A percentile compares a stretch with the other conserved stretches of the same genome.
Evolutionary conservation across 2,797 vertebrate species (phyloP).

Genomic region (Nannoperca australis): DNA sequence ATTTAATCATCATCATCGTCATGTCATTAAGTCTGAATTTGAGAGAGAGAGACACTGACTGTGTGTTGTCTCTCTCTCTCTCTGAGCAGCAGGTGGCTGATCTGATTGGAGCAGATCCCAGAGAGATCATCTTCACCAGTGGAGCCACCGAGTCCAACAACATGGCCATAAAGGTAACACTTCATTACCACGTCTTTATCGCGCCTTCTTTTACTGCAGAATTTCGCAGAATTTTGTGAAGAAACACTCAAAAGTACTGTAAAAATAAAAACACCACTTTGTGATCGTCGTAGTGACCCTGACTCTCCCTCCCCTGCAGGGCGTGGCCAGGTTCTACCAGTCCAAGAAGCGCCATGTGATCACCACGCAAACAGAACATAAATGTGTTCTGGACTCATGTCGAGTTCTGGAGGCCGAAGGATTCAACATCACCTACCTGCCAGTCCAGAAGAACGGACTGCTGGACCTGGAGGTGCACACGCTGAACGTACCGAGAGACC

Average conservation of each 20-base stretch:
- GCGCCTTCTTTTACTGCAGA: too few relatives aligned
- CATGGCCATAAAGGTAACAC: slow-evolving; percentile 93
- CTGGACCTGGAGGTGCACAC: slow-evolving; percentile 90
- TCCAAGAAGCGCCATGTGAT: slow-evolving; percentile 94
- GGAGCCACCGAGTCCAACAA: slow-evolving; percentile 99
- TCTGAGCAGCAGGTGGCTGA: slow-evolving; percentile 92
- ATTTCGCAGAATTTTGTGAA: too few relatives aligned
- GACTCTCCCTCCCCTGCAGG: slow-evolving; percentile 80
- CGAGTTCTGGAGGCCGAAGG: slow-evolving; percentile 94
- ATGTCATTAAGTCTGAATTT: not conserved
- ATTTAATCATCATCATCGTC: not conserved
- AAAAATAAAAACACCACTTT: not conserved
- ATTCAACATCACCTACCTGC: slow-evolving; percentile 93
- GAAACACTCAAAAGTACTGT: not conserved
- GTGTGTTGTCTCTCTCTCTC: not conserved
- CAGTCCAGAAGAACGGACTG: slow-evolving; percentile 91
- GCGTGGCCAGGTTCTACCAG: slow-evolving; percentile 94
- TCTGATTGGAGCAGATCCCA: slow-evolving; percentile 93
- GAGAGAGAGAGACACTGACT: not conserved
- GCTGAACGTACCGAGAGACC: not conserved
- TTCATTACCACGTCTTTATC: too few relatives aligned
- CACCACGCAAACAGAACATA: slow-evolving; percentile 97
- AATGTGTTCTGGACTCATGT: slow-evolving; percentile 98
- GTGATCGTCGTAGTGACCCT: not conserved
- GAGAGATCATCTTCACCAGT: slow-evolving; percentile 98